Conservation (phyloP, 2,888 invertebrate species). For the Ornithoptera alexandrae region DNA sequence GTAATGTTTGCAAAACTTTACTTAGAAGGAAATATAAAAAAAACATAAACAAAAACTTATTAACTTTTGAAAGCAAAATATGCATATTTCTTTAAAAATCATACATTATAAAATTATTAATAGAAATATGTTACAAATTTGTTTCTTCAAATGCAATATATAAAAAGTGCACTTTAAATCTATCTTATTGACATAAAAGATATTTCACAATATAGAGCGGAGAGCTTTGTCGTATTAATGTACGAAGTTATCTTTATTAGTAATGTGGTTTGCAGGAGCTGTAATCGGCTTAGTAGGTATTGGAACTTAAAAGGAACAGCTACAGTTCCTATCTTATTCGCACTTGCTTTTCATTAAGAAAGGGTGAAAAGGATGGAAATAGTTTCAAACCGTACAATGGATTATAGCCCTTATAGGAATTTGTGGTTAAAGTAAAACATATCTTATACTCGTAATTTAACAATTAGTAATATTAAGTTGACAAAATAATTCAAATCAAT, state of each 20-base stretch:
- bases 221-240: constrained; percentile 23
- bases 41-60: too few relatives aligned
- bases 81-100: too few relatives aligned
- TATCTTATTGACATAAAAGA: not conserved
- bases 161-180: too few relatives aligned
- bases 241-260: constrained; percentile 27
- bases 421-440: constrained; percentile 19
- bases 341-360: not conserved
- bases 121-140: too few relatives aligned
- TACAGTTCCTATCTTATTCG: constrained; percentile 14
- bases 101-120: too few relatives aligned
- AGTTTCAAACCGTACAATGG: not conserved
- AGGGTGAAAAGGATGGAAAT: constrained; percentile 13
- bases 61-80: too few relatives aligned
- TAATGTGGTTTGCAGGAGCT: constrained; percentile 13
- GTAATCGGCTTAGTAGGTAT: constrained; percentile 25
- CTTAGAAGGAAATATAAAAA: too few relatives aligned
- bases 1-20: too few relatives aligned
- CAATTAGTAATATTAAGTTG: constrained; percentile 3
- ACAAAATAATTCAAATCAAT: not conserved
- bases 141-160: too few relatives aligned
- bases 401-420: constrained; percentile 15
- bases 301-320: constrained; percentile 13
- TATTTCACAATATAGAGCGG: constrained; percentile 2
- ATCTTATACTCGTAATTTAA: constrained; percentile 10